phyloP scores from a whole-genome alignment of 2,797 vertebrate genomes.

The Nothura maculosa region DNA sequence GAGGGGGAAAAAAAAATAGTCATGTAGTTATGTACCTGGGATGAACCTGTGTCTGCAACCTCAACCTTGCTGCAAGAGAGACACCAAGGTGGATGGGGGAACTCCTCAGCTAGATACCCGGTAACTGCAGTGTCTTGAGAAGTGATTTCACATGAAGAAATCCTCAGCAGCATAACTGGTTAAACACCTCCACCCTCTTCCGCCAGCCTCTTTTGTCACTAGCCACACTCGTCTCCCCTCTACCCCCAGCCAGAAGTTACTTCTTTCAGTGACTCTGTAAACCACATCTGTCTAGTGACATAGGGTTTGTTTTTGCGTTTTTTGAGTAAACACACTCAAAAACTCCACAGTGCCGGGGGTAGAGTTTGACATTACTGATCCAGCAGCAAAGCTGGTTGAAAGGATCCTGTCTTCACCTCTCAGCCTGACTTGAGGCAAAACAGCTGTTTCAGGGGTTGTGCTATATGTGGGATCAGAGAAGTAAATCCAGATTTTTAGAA shows the following conservation, averaged over 20 bases:
- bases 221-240: neutral
- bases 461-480: neutral
- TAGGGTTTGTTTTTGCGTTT: neutral
- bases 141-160: neutral
- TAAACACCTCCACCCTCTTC: neutral
- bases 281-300: neutral
- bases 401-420: neutral
- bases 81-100: neutral
- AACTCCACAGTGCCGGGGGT: fast-evolving
- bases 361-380: neutral
- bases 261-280: neutral
- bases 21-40: neutral
- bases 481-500: neutral
- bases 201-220: neutral
- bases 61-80: fast-evolving
- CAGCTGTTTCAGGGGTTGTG: neutral
- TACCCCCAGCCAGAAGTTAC: neutral
- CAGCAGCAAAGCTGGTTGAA: neutral
- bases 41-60: neutral
- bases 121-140: neutral
- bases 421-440: neutral
- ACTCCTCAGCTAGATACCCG: neutral
- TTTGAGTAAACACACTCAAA: neutral
- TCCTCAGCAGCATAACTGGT: neutral
- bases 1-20: neutral